A percentile compares a stretch with the other conserved stretches of the same genome.
These are phyloP conservation scores for Micropoecilia bifurca DNA, from an alignment of 2,797 vertebrate species.

Conservation along the genomic window DNA sequence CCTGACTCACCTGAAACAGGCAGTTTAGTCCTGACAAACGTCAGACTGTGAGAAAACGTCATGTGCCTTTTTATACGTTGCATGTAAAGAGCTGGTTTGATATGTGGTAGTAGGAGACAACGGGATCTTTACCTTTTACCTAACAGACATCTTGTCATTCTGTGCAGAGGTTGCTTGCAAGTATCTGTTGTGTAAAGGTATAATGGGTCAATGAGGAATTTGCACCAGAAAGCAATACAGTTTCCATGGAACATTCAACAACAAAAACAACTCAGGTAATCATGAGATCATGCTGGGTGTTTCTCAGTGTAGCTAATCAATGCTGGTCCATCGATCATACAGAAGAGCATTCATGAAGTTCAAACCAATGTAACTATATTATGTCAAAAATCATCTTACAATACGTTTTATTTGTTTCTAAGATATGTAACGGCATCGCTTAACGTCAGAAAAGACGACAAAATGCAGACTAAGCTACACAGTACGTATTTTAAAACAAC, in stretches of 20 bases:
- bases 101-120: background rate
- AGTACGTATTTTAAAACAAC: background rate
- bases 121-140: conserved; percentile 35
- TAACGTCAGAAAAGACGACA: background rate
- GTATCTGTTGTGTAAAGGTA: conserved; percentile 25
- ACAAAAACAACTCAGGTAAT: background rate
- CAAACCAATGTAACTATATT: background rate
- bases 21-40: background rate
- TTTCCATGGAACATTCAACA: background rate
- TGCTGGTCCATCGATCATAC: background rate
- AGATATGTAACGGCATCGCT: background rate
- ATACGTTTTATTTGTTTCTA: background rate
- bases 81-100: background rate
- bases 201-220: background rate
- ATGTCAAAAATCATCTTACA: no score
- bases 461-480: background rate
- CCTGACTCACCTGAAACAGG: background rate
- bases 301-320: background rate
- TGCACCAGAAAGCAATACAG: background rate
- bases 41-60: background rate
- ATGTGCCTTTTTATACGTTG: background rate
- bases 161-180: conserved; percentile 20
- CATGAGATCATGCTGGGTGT: background rate
- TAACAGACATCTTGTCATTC: conserved; percentile 42
- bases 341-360: background rate